Conservation (phyloP, 2,113 vertebrate species). For the Scortum barcoo region DNA sequence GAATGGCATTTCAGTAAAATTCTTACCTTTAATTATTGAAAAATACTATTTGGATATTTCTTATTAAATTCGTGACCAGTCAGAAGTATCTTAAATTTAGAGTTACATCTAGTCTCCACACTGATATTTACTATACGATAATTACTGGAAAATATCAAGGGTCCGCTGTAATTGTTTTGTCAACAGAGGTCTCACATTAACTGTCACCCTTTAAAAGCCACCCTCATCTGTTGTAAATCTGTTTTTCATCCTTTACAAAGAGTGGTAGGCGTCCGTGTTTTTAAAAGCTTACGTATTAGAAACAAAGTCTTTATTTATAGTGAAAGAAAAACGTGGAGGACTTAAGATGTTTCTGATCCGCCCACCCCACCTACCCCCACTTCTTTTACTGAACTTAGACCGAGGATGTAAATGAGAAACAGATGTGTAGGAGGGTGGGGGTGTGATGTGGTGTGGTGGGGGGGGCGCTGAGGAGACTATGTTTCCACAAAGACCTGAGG, state of each 20-base stretch:
- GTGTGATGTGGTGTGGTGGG: too few relatives aligned
- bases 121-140: constrained; percentile 4
- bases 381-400: constrained; percentile 61
- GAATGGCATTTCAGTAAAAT: neutral
- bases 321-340: constrained; percentile 50
- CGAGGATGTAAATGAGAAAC: constrained; percentile 76
- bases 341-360: constrained; percentile 37
- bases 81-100: constrained; percentile 1
- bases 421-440: constrained; percentile 69
- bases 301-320: constrained; percentile 50
- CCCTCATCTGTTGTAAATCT: constrained; percentile 6
- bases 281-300: constrained; percentile 26
- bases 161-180: constrained; percentile 24
- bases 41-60: neutral
- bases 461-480: constrained; percentile 20
- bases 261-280: constrained; percentile 6
- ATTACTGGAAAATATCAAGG: constrained; percentile 38
- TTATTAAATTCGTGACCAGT: constrained; percentile 6
- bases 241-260: constrained; percentile 20
- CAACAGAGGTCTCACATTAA: constrained; percentile 33
- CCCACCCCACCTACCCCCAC: neutral
- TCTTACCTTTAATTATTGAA: neutral
- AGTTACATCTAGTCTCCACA: neutral
- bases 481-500: constrained; percentile 64
- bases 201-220: constrained; percentile 46